Evolutionary conservation across 1,140 invertebrate species (phyloP), one percentile per base, ranked within the genome.

Genomic region (Phenacoccus solenopsis): DNA sequence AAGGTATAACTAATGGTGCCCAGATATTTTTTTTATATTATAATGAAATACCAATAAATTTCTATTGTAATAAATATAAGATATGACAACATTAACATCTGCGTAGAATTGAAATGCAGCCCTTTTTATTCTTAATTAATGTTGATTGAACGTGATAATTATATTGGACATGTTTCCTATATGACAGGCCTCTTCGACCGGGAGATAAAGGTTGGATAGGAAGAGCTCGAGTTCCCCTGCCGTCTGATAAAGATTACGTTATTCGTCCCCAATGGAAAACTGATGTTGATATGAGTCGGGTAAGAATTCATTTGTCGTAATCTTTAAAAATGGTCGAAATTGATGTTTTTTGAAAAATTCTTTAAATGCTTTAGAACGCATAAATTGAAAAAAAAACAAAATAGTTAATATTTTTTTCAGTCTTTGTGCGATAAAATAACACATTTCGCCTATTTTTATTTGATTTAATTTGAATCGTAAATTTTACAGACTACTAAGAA

Each of bases 161-260:
- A n/a, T n/a, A n/a, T n/a, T n/a, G n/a, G n/a, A n/a, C n/a, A n/a
- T n/a, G n/a, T n/a, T n/a, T n/a, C n/a, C n/a, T n/a, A n/a, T n/a
- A n/a, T n/a, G n/a, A 69, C 72, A 77, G 71, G 70, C 70, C 71
- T 25, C 77, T 93, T 27, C 81, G 93, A 73, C 96, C 96, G 0
- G 96, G 96, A 70, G 94, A 98, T 77, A 90, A 91, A 73, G 96
- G 96, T 28, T 98, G 94, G 92, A 87, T 98, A 64, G 87, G 87
- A 10, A 82, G 97, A 78, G 97, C 97, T 16, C 83, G 97, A 73
- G 96, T 99, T 67, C 97, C 97, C 20, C 80, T 87, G 76, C 95
- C 95, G 61, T 98, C 95, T 49, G 94, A 89, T 76, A 98, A 96
- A 82, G 96, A 98, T 79, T 99, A 99, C 78, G 90, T 98, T 27